phyloP scores from a whole-genome alignment of 2,113 vertebrate species.

The Myxocyprinus asiaticus region DNA sequence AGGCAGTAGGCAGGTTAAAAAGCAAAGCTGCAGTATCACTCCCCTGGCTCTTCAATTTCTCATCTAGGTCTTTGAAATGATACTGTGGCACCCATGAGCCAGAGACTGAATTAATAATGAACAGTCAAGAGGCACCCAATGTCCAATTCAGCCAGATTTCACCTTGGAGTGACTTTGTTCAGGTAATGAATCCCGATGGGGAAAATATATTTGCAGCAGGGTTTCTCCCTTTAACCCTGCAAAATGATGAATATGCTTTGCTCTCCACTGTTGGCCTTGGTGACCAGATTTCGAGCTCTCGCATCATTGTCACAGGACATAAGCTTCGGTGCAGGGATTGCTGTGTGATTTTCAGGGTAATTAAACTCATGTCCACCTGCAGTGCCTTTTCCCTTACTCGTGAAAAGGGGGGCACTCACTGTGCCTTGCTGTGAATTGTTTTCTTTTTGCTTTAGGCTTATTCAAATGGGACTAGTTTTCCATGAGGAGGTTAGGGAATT shows the following conservation, averaged over 20 bases:
- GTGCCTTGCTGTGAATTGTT: conserved; percentile 22
- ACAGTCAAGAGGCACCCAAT: conserved; percentile 71
- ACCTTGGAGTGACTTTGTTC: conserved; percentile 77
- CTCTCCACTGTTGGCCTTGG: conserved; percentile 24
- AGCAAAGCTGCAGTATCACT: conserved; percentile 68
- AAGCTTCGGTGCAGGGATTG: conserved; percentile 40
- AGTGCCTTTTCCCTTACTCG: background rate
- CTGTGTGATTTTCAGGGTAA: conserved; percentile 49
- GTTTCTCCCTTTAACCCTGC: conserved; percentile 46
- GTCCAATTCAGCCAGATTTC: conserved; percentile 71
- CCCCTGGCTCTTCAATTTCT: conserved; percentile 73
- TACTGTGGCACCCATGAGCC: conserved; percentile 68
- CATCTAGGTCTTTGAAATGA: conserved; percentile 71
- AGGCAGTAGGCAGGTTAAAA: conserved; percentile 59
- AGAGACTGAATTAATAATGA: conserved; percentile 79
- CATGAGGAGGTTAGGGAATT: too few species aligned
- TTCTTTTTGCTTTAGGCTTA: background rate
- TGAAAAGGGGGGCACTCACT: conserved; percentile 32
- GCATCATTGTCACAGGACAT: conserved; percentile 43
- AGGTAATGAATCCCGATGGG: conserved; percentile 55
- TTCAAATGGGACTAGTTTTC: too few species aligned
- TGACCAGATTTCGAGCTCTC: conserved; percentile 39
- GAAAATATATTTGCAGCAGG: conserved; percentile 60
- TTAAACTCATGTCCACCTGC: conserved; percentile 54
- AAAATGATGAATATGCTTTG: conserved; percentile 29